Percentiles rank a stretch among this genome's conserved stretches.
Evolutionary conservation across 2,888 invertebrate species (phyloP).

Genomic region (Osedax frankpressi): DNA sequence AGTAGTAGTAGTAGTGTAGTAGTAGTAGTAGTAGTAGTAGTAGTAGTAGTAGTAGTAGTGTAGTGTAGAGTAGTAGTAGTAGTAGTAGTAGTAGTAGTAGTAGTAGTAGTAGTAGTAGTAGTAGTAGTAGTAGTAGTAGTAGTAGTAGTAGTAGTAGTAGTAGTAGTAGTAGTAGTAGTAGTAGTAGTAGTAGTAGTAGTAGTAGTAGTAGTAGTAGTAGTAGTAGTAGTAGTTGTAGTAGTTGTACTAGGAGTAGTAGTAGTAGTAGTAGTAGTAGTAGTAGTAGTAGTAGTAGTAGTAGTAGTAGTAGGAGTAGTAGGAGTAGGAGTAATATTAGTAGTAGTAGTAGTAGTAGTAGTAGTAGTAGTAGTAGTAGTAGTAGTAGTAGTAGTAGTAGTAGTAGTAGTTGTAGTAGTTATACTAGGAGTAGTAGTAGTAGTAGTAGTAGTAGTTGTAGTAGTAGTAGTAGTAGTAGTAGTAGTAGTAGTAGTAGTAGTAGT

Average conservation of each 20-base stretch:
- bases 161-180: conserved; percentile 12
- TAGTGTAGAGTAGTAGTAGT: conserved; percentile 22
- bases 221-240: conserved; percentile 10
- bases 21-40: conserved; percentile 18
- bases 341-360: conserved; percentile 21
- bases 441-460: conserved; percentile 24
- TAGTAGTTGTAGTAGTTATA: conserved; percentile 20
- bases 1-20: not conserved
- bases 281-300: not conserved
- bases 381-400: not conserved
- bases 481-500: conserved; percentile 17
- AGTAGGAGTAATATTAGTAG: conserved; percentile 2
- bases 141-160: conserved; percentile 14
- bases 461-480: conserved; percentile 23
- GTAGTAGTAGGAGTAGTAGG: not conserved
- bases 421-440: conserved; percentile 23
- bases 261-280: conserved; percentile 5
- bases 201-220: conserved; percentile 17
- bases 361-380: not conserved
- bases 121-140: conserved; percentile 22
- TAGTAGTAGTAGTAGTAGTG: conserved; percentile 22
- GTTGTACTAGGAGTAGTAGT: not conserved
- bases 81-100: conserved; percentile 24
- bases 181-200: conserved; percentile 14
- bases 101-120: conserved; percentile 23